Base-by-base conservation (phyloP, 2,888 invertebrate species). In the Anodontia alba region DNA sequence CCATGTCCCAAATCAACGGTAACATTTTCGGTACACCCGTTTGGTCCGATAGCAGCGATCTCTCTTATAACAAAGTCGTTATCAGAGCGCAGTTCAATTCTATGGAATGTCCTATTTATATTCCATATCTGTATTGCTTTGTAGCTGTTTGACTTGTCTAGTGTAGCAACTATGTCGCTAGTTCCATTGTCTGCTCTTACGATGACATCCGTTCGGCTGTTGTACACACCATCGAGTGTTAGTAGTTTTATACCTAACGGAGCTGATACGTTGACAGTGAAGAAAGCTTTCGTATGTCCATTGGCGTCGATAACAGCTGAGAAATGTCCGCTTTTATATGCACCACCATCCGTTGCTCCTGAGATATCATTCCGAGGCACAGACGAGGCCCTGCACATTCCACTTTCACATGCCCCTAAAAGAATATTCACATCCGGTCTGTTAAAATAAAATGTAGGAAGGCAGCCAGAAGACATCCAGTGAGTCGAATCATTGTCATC, bases 401-500 rank as follows among this genome's bases (percentile, higher is more conserved):
- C 81, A 0, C 62, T 66, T 10, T 43, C 46, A 36, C 90, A 91
- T 1, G 77, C 72, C 1, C 79, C 79, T 0, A 70, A 31, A 20
- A 91, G 73, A 17, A 89, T 68, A 71, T 91, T 91, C 10, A 84
- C 67, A 36, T 87, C 82, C 17, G 69, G 26, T 23, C 87, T 82
- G 33, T 54, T 49, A 0, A 87, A 31, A 69, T 87, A 91, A 17
- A 76, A 80, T 17, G 36, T 57, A 0, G 91, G 91, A 12, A 90
- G 73, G 71, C 90, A 91, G 43, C 78, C 69, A n/a, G 43, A 76
- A 0, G 91, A 90, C 29, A 78, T 80, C 91, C 91, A 91, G 67
- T 89, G 87, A 0, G 88, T 90, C 57, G 81, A 83, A 68, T 89
- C 89, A 38, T 89, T 69, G 23, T 83, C 82, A 74, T 91, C 91